Evolutionary conservation across 1,140 invertebrate genomes (phyloP), one percentile per base, ranked within the genome.

Genomic region (Ceratosolen solmsi): DNA sequence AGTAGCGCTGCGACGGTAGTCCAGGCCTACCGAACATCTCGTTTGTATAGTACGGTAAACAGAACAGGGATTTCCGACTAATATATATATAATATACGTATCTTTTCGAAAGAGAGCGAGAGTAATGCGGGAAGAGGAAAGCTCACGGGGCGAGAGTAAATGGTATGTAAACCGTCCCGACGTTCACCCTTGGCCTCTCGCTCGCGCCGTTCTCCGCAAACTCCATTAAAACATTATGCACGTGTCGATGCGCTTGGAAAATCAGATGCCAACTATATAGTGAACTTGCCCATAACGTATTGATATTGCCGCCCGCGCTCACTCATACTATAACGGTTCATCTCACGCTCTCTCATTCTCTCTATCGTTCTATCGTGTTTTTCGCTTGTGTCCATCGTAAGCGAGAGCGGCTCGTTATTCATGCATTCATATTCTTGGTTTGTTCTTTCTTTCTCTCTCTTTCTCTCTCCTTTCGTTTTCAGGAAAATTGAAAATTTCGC

Each of bases 171-270:
- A 92, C 91, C 88, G 89, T 90, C 85, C 86, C 86, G 85, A 86
- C 84, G 85, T 86, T 86, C 87, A 89, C 88, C 89, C 89, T 88
- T 89, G 86, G 86, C 86, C 88, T 87, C 86, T 73, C 83, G 79
- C 81, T 82, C 84, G 82, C 86, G 85, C 84, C 33, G 33, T 68
- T 87, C 87, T 92, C 88, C 86, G 88, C 90, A 91, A 91, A 92
- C 91, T 92, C 91, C 91, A 92, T 92, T 92, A 92, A 91, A 92
- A 91, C 90, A 92, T 91, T 92, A 92, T 89, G 88, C 89, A 92
- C 90, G 90, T 91, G 86, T 87, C 90, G 90, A 92, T 91, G 90
- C 89, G 88, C 90, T 91, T 85, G 88, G 89, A 91, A 92, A 91
- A 91, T 92, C 90, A 90, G 89, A 92, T 90, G 88, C 88, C 87